Percentiles rank a stretch among this genome's conserved stretches.
phyloP scores from a whole-genome alignment of 2,113 vertebrate species.

The Regulus satrapa region DNA sequence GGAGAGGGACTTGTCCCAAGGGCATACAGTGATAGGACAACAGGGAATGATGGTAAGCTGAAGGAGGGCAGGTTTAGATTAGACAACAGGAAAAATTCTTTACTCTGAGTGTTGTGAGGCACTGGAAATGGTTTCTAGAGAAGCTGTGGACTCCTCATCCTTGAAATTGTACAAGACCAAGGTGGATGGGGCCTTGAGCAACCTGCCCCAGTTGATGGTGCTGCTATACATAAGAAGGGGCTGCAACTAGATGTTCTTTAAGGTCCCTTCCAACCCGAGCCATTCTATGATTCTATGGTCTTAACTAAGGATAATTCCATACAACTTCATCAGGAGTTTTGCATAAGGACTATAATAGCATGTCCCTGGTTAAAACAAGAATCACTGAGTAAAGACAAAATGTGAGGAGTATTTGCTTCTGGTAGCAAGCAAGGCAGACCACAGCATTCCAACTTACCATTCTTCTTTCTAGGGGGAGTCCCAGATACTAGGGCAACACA shows the following conservation, averaged over 20 bases:
- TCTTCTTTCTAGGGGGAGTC: not conserved
- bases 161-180: not conserved
- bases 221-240: too few species aligned
- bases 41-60: accelerated
- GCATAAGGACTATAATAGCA: not conserved
- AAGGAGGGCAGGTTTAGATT: not conserved
- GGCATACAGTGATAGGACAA: not conserved
- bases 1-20: not conserved
- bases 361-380: not conserved
- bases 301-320: not conserved
- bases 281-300: not conserved
- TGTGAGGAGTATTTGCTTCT: not conserved
- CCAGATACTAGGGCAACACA: not conserved
- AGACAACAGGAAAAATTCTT: not conserved
- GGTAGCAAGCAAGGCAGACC: not conserved
- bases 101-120: not conserved
- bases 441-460: not conserved
- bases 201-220: too few species aligned
- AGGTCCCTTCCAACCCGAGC: not conserved
- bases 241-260: not conserved
- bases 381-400: not conserved
- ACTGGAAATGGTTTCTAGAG: not conserved
- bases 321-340: not conserved
- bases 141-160: not conserved
- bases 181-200: not conserved